A percentile compares a stretch with the other conserved stretches of the same genome.
Evolutionary conservation across 2,888 invertebrate species (phyloP).

Genomic region (Escarpia spicata): DNA sequence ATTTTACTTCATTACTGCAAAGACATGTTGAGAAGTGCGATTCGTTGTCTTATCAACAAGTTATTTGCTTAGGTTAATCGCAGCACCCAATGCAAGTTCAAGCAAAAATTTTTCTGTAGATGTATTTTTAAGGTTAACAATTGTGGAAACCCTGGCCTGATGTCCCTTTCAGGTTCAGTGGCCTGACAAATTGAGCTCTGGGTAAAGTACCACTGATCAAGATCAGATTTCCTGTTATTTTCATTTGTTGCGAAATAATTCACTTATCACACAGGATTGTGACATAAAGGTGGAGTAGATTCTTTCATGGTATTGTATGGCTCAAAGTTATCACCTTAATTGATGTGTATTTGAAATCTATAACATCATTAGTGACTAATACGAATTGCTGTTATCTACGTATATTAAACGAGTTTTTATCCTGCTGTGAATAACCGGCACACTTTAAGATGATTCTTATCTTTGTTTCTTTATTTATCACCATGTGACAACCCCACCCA

Average conservation of each 20-base stretch:
- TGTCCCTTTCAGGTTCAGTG: not conserved
- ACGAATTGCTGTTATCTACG: not conserved
- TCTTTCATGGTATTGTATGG: not conserved
- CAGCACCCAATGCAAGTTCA: not conserved
- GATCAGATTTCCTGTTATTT: not conserved
- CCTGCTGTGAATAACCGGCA: not conserved
- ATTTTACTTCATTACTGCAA: not conserved
- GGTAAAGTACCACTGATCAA: not conserved
- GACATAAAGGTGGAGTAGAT: not conserved
- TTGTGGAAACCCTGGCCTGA: not conserved
- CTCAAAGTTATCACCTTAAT: not conserved
- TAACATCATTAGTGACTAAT: not conserved
- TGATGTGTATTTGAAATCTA: not conserved
- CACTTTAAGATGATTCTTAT: not conserved
- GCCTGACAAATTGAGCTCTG: not conserved
- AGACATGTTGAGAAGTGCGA: not conserved
- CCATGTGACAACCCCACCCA: not conserved
- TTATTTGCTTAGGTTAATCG: not conserved
- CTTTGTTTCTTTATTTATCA: not conserved
- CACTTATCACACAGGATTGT: not conserved
- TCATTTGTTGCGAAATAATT: not conserved
- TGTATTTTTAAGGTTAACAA: not conserved
- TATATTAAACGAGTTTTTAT: not conserved
- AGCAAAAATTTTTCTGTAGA: not conserved
- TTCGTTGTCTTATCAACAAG: not conserved